phyloP scores from a whole-genome alignment of 2,888 invertebrate genomes.

The Philereme transversata region DNA sequence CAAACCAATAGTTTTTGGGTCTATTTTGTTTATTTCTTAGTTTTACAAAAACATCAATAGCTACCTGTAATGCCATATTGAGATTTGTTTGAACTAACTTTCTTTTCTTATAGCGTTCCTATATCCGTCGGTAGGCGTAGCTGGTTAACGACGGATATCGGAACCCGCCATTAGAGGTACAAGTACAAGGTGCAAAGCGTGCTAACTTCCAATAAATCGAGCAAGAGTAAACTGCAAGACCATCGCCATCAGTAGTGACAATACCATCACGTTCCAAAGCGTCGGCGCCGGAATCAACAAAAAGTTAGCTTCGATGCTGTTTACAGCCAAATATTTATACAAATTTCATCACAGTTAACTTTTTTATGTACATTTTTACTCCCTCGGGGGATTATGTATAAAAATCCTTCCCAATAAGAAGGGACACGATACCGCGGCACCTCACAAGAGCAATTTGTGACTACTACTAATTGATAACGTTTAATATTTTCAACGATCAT shows the following conservation, averaged over 20 bases:
- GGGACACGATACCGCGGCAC: conserved; percentile 50
- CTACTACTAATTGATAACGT: conserved; percentile 48
- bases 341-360: conserved; percentile 68
- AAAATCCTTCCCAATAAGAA: conserved; percentile 59
- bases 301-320: conserved; percentile 67
- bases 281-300: conserved; percentile 28
- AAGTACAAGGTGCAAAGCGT: conserved; percentile 6
- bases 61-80: too few relatives aligned
- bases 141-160: too few relatives aligned
- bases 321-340: conserved; percentile 71
- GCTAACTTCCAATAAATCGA: conserved; percentile 15
- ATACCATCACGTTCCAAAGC: conserved; percentile 13
- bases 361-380: conserved; percentile 69
- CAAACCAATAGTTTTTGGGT: too few relatives aligned
- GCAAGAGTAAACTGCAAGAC: conserved; percentile 16
- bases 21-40: too few relatives aligned
- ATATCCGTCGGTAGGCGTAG: too few relatives aligned
- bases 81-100: too few relatives aligned
- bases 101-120: too few relatives aligned
- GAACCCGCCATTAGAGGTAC: too few relatives aligned
- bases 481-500: conserved; percentile 23
- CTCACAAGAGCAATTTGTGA: conserved; percentile 56
- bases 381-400: conserved; percentile 57
- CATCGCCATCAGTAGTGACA: conserved; percentile 28
- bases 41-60: too few relatives aligned